These are phyloP conservation scores for Gracilinanus agilis DNA, from an alignment of 2,113 vertebrate species.

Conservation along the genomic window DNA sequence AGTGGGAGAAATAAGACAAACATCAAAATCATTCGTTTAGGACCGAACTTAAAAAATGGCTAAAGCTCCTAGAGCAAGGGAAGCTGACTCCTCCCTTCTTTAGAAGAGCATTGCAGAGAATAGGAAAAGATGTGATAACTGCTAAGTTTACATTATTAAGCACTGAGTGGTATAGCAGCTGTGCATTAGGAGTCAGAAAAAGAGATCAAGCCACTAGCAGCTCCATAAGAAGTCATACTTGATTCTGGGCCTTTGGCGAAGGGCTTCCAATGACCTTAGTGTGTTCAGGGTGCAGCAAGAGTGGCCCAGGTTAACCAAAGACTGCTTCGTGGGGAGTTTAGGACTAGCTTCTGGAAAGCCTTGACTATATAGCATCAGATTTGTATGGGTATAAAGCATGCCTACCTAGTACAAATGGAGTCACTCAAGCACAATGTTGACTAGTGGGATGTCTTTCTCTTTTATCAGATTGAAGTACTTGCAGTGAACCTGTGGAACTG, in stretches of 20 bases:
- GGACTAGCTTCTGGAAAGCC: constrained; percentile 26
- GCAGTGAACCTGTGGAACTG: constrained; percentile 95
- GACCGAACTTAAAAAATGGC: no score
- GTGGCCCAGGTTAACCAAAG: not conserved
- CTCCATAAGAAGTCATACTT: not conserved
- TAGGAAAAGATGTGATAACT: not conserved
- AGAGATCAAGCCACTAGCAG: constrained; percentile 29
- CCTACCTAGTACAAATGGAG: constrained; percentile 14
- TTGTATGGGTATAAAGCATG: constrained; percentile 30
- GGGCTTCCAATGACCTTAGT: constrained; percentile 38
- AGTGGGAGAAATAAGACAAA: no score
- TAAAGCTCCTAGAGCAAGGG: not conserved
- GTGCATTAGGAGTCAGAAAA: constrained; percentile 47
- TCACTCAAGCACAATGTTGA: constrained; percentile 1
- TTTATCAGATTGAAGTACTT: constrained; percentile 89
- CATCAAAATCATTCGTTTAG: no score
- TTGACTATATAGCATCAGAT: constrained; percentile 7
- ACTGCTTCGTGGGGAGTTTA: constrained; percentile 27
- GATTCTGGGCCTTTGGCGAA: not conserved
- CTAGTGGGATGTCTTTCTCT: constrained; percentile 55
- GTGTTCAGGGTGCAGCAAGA: constrained; percentile 19
- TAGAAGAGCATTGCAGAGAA: not conserved
- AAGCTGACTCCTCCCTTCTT: not conserved
- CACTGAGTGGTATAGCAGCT: constrained; percentile 44
- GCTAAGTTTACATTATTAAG: constrained; percentile 29